Base-by-base conservation (phyloP, 2,797 vertebrate species). In the Enteromius mattozi region DNA sequence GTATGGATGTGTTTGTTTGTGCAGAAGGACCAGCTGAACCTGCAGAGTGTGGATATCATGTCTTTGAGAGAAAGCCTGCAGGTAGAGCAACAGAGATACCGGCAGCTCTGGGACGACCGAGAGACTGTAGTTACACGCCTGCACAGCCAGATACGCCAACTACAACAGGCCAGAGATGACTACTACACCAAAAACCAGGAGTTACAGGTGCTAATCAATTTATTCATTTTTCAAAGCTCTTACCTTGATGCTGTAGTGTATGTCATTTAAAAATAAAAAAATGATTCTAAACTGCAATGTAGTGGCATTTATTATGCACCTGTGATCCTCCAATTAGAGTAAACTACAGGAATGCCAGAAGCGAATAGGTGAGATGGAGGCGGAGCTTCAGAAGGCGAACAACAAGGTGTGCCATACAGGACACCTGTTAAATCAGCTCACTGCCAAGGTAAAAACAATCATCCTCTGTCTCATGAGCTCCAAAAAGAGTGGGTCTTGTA, bases 141-240 rank as follows among this genome's bases (percentile, higher is more conserved):
- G 75, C 97, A 99, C 92, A 95, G 94, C 92, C 98, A 99, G 93
- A 97, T 98, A 93, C 91, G 96, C 54, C 96, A 98, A 91, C 96
- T 99, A 86, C 98, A 99, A 90, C 97, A 97, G 0, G 96, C 96
- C 82, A 94, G 97, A 0, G 97, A 99, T 35, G 96, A 98, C 86
- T 98, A 97, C 93, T 99, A 97, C 94, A 98, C 97, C 91, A 97
- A 97, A 95, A 99, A 97, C 94, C 98, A 98, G 93, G 98, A 99
- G 89, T 91, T 99, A 54, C 96, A 99, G 97, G 98, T 99, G 89
- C 8, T 19, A 35, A 65, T 35, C 63, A 33, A 10, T 37, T 37
- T 68, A 42, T 17, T 33, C 2, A 16, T 45, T 4, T 30, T 17
- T 19, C 2, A 12, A 12, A 35, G 16, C 45, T 1, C 16, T 12